phyloP scores from a whole-genome alignment of 2,113 vertebrate species.

The Ammodramus savannarum region DNA sequence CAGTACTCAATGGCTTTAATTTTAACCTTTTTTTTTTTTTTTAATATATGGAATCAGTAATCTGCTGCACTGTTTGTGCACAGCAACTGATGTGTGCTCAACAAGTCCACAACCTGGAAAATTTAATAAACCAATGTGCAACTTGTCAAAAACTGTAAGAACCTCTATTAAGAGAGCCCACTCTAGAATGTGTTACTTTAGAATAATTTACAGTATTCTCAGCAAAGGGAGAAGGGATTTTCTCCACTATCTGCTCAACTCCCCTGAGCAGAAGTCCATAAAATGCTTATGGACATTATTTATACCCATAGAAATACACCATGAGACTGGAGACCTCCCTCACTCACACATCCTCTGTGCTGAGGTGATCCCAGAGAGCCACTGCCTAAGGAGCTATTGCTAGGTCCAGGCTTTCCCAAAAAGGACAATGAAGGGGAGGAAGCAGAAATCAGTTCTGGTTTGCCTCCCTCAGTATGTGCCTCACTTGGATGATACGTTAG shows the following conservation, averaged over 20 bases:
- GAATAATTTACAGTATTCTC: not conserved
- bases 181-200: not conserved
- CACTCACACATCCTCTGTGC: accelerated
- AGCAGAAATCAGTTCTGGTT: not conserved
- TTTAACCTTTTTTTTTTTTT: not conserved
- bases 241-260: not conserved
- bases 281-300: not conserved
- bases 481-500: not conserved
- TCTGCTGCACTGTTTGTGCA: not conserved
- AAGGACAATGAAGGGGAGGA: not conserved
- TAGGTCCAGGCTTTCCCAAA: not conserved
- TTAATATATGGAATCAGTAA: not conserved
- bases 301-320: not conserved
- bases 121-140: not conserved
- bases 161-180: not conserved
- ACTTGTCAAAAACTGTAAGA: not conserved
- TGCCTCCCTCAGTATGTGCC: not conserved
- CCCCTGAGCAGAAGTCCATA: not conserved
- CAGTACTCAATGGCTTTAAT: not conserved
- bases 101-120: not conserved
- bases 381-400: not conserved
- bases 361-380: not conserved
- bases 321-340: not conserved
- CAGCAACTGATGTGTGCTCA: not conserved
- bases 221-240: not conserved